These are phyloP conservation scores for Platyrinchus mystaceus DNA, from an alignment of 2,797 vertebrate genomes.

Conservation along the genomic window DNA sequence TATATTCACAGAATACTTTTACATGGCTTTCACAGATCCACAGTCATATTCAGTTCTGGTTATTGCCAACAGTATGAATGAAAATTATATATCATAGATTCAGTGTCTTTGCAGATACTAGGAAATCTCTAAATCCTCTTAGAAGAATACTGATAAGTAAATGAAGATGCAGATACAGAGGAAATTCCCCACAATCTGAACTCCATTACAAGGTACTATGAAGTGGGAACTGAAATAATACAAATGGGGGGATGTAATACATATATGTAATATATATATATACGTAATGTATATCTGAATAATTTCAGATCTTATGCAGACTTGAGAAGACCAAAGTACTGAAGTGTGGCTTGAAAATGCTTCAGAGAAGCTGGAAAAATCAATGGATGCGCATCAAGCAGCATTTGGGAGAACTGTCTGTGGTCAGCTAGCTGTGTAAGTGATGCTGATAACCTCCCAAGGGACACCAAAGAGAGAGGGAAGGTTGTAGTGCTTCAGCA, in stretches of 20 bases:
- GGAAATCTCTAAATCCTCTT: background rate
- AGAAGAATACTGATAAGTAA: background rate
- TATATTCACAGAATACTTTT: background rate
- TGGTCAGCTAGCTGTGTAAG: background rate
- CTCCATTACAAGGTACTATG: background rate
- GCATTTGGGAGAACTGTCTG: background rate
- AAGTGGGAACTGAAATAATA: background rate
- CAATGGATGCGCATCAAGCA: background rate
- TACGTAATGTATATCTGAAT: background rate
- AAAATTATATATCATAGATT: background rate
- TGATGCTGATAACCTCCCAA: background rate
- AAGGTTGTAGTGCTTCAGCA: background rate
- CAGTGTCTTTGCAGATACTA: background rate
- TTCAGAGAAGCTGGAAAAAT: background rate
- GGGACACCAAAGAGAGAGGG: background rate
- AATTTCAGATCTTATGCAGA: background rate
- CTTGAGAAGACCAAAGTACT: background rate
- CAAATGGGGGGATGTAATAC: background rate
- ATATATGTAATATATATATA: background rate
- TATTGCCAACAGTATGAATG: background rate
- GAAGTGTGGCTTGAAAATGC: background rate
- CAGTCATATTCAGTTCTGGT: background rate
- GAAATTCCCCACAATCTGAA: background rate
- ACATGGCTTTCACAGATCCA: background rate
- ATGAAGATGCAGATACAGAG: background rate